Conservation (phyloP, 2,113 vertebrate genomes). For the Ptilorrhoa leucosticta region DNA sequence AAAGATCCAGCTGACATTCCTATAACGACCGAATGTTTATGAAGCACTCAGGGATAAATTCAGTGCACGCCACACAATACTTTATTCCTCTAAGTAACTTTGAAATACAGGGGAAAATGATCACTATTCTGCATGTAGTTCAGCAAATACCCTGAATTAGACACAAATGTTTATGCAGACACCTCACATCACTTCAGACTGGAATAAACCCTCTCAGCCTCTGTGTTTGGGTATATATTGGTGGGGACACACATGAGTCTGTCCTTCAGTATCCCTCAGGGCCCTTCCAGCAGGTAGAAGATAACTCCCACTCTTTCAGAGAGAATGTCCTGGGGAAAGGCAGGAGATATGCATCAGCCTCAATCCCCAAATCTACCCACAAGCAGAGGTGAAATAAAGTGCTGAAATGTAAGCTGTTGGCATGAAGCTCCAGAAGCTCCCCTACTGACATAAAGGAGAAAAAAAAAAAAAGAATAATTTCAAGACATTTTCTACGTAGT, state of each 20-base stretch:
- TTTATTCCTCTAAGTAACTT: neutral
- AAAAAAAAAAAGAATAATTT: neutral
- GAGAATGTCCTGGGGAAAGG: neutral
- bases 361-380: neutral
- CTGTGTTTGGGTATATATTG: neutral
- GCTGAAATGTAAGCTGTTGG: neutral
- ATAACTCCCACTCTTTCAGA: neutral
- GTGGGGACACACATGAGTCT: neutral
- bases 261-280: too few species aligned
- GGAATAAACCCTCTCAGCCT: neutral
- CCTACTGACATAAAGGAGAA: neutral
- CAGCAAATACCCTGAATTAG: neutral
- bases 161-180: neutral
- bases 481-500: neutral
- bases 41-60: neutral
- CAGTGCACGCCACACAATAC: accelerated
- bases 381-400: neutral
- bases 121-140: neutral
- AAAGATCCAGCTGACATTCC: neutral
- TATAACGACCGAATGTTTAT: neutral
- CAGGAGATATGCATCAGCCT: neutral
- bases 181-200: neutral
- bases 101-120: neutral
- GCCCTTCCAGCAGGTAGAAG: neutral
- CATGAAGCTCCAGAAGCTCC: neutral